Percentiles rank a stretch among this genome's conserved stretches.
Evolutionary conservation across 2,797 vertebrate genomes (phyloP).

Genomic region (Lateolabrax maculatus): DNA sequence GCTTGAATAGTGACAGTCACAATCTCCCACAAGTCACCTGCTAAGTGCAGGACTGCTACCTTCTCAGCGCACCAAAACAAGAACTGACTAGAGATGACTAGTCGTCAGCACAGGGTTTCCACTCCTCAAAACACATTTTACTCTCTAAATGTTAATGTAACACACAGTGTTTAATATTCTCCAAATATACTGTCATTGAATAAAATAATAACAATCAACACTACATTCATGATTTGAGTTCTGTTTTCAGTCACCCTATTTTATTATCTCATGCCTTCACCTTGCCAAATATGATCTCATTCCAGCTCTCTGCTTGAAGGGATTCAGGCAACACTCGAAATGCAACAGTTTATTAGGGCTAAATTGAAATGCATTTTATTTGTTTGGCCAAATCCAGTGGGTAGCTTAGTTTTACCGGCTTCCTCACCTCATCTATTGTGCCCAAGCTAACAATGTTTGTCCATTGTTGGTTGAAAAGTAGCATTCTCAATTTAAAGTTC

Average conservation of each 20-base stretch:
- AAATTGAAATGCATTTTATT: conserved; percentile 63
- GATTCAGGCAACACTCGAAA: conserved; percentile 43
- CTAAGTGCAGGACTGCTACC: conserved; percentile 30
- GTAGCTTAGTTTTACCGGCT: conserved; percentile 39
- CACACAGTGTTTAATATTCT: conserved; percentile 25
- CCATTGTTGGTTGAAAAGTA: conserved; percentile 55
- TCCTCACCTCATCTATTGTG: conserved; percentile 55
- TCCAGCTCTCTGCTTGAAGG: conserved; percentile 49
- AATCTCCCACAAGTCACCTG: conserved; percentile 48
- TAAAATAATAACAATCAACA: conserved; percentile 29
- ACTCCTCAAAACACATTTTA: conserved; percentile 31
- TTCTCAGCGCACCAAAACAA: conserved; percentile 28
- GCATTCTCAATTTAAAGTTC: conserved; percentile 46
- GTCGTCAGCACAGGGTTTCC: conserved; percentile 3
- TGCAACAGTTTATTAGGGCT: conserved; percentile 38
- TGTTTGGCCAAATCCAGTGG: conserved; percentile 43
- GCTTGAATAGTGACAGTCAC: conserved; percentile 49
- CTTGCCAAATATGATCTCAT: conserved; percentile 55
- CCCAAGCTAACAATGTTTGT: conserved; percentile 53
- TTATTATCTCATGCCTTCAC: conserved; percentile 56
- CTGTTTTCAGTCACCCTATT: conserved; percentile 42
- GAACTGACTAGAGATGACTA: conserved; percentile 21
- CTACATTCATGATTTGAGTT: conserved; percentile 41
- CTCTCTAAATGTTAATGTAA: conserved; percentile 28
- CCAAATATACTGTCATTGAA: conserved; percentile 45